Conservation (phyloP, 2,797 vertebrate species). For the Sebastes matsubarae region DNA sequence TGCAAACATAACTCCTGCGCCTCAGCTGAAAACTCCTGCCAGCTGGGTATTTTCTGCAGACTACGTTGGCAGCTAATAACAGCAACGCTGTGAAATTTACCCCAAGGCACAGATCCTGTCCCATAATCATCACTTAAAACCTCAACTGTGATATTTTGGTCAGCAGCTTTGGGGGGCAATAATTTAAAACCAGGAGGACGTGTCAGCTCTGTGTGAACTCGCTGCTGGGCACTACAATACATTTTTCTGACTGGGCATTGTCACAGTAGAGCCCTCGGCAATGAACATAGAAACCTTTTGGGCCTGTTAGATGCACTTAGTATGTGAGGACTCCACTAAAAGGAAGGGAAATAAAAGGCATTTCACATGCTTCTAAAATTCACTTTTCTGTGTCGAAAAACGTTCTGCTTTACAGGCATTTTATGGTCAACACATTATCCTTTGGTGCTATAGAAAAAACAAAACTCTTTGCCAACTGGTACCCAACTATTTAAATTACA, state of each 20-base stretch:
- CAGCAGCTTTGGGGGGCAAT: constrained; percentile 48
- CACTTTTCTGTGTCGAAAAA: neutral
- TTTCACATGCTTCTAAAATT: neutral
- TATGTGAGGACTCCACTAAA: neutral
- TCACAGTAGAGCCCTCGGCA: neutral
- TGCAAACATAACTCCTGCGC: constrained; percentile 20
- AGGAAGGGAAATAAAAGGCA: constrained; percentile 1
- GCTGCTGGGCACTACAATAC: neutral
- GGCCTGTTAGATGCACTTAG: neutral
- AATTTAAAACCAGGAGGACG: constrained; percentile 2
- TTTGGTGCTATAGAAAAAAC: neutral
- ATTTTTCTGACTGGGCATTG: neutral
- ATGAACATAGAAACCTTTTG: neutral
- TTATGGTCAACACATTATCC: neutral
- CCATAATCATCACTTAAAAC: constrained; percentile 55
- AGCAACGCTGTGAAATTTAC: constrained; percentile 24
- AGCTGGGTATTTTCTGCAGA: constrained; percentile 37
- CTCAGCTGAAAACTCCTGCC: constrained; percentile 53
- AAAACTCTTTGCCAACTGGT: neutral
- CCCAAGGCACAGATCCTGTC: constrained; percentile 24
- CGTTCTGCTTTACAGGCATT: neutral
- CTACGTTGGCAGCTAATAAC: constrained; percentile 48
- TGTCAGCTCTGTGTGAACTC: constrained; percentile 1
- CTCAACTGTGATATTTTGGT: constrained; percentile 38
- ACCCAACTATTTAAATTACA: constrained; percentile 1